Evolutionary conservation across 1,140 invertebrate species (phyloP).

Genomic region (Trichonephila clavata): DNA sequence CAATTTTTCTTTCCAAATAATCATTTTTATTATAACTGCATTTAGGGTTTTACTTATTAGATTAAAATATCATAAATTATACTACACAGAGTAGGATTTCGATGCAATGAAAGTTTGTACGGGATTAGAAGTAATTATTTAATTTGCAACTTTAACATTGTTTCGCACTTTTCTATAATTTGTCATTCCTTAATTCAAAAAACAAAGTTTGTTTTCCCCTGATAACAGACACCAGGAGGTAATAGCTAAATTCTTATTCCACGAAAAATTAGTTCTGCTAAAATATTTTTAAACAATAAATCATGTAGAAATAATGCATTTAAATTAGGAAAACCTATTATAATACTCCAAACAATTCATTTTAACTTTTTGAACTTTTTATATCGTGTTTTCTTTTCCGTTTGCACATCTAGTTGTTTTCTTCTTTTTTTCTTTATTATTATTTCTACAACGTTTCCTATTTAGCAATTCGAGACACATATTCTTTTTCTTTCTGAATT

Average conservation of each 20-base stretch:
- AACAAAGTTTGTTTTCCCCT: too few relatives aligned
- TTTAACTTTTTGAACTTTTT: neutral
- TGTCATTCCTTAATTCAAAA: too few relatives aligned
- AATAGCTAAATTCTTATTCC: neutral
- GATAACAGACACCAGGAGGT: too few relatives aligned
- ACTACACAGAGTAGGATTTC: too few relatives aligned
- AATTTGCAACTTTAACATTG: too few relatives aligned
- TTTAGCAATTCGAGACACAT: conserved; percentile 31
- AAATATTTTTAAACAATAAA: neutral
- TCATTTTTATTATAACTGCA: too few relatives aligned
- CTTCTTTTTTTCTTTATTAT: neutral
- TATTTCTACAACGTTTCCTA: neutral
- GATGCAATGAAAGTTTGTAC: too few relatives aligned
- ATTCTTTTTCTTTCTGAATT: neutral
- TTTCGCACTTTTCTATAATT: too few relatives aligned
- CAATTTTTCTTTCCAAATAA: too few relatives aligned
- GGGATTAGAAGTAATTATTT: too few relatives aligned
- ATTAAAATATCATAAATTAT: too few relatives aligned
- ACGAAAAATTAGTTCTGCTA: neutral
- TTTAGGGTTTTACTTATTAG: too few relatives aligned
- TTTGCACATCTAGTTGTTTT: neutral
- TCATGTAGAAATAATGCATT: neutral
- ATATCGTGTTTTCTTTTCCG: neutral
- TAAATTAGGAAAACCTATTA: conserved; percentile 19
- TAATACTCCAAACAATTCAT: neutral